Evolutionary conservation across 2,113 vertebrate species (phyloP).

Genomic region (Murina feae): DNA sequence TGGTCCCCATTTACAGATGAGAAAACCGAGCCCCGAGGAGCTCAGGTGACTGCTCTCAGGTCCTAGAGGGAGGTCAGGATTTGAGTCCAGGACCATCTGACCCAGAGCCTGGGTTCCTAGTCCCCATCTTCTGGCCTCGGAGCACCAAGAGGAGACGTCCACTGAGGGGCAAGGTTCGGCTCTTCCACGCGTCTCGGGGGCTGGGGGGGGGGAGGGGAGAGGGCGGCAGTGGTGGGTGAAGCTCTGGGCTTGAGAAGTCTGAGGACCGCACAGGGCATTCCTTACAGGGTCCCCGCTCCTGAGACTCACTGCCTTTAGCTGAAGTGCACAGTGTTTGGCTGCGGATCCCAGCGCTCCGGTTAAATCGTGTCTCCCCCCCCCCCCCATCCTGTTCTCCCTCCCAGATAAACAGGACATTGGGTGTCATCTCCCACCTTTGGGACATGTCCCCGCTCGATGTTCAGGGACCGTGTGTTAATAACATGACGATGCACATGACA

Average conservation of each 20-base stretch:
- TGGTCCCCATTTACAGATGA: background rate
- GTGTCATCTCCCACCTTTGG: background rate
- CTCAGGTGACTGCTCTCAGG: background rate
- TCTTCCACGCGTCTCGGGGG: background rate
- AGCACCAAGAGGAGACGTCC: background rate
- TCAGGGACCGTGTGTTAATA: background rate
- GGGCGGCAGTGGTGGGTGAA: background rate
- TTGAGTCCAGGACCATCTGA: background rate
- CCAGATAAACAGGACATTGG: background rate
- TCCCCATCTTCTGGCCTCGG: fast-evolving
- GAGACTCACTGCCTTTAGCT: background rate
- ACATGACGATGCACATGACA: background rate
- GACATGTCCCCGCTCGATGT: background rate
- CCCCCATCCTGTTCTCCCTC: background rate
- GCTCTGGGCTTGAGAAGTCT: background rate
- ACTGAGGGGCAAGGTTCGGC: too few species aligned
- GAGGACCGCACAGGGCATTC: background rate
- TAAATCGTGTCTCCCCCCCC: background rate
- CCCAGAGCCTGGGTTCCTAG: background rate
- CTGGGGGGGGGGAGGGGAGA: too few species aligned
- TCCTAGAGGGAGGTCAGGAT: background rate
- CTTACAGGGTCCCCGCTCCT: background rate
- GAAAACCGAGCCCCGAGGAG: background rate
- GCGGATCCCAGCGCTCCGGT: background rate
- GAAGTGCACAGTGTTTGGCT: fast-evolving